A percentile compares a stretch with the other conserved stretches of the same genome.
Evolutionary conservation across 1,140 invertebrate species (phyloP).

Genomic region (Dendroctonus ponderosae): DNA sequence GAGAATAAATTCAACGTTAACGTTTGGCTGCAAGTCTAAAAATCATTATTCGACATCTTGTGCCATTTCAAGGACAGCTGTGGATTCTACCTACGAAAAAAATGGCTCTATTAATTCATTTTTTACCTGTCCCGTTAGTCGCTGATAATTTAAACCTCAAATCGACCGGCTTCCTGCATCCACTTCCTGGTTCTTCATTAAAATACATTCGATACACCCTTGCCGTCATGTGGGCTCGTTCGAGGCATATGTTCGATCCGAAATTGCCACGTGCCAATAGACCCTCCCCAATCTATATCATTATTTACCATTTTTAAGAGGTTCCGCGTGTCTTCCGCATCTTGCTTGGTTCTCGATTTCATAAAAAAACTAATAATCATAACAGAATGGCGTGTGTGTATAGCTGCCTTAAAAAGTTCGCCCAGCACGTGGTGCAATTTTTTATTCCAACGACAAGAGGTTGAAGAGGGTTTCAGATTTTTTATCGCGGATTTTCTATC

Average conservation of each 20-base stretch:
- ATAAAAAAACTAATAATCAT: slow-evolving; percentile 25
- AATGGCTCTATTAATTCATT: not conserved
- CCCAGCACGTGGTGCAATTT: slow-evolving; percentile 26
- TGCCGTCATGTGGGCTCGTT: slow-evolving; percentile 15
- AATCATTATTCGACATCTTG: too few species aligned
- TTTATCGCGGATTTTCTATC: slow-evolving; percentile 25
- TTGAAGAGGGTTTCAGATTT: slow-evolving; percentile 27
- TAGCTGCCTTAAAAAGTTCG: slow-evolving; percentile 8
- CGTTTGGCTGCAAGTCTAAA: too few species aligned
- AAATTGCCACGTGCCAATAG: slow-evolving; percentile 27
- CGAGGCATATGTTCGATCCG: slow-evolving; percentile 15
- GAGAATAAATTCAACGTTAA: too few species aligned
- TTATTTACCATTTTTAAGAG: slow-evolving; percentile 25
- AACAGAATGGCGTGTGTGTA: slow-evolving; percentile 17
- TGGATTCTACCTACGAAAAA: not conserved
- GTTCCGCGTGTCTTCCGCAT: slow-evolving; percentile 16
- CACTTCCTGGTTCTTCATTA: slow-evolving; percentile 28
- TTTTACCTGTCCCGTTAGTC: slow-evolving; percentile 15
- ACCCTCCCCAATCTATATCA: slow-evolving; percentile 15
- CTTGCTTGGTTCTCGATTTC: not conserved
- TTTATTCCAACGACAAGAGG: slow-evolving; percentile 11
- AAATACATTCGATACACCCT: slow-evolving; percentile 25
- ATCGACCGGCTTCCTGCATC: slow-evolving; percentile 13
- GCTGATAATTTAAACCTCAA: slow-evolving; percentile 21
- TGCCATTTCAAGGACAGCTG: too few species aligned